phyloP scores from a whole-genome alignment of 1,140 invertebrate species.

The Aricia agestis region DNA sequence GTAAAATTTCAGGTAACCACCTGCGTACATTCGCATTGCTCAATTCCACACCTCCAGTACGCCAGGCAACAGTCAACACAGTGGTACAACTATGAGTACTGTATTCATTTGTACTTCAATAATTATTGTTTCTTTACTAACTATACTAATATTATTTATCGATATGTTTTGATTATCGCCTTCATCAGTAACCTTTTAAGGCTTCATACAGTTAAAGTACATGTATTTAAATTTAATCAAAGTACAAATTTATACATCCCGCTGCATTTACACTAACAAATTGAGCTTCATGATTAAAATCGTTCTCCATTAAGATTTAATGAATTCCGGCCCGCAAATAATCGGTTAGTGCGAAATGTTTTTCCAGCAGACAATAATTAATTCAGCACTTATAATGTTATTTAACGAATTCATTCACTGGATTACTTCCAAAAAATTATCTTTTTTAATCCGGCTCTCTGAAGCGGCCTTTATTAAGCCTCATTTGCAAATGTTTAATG shows the following conservation, averaged over 20 bases:
- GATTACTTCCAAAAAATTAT: conserved; percentile 3
- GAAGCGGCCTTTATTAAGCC: not conserved
- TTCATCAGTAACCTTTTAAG: not conserved
- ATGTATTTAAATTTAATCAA: not conserved
- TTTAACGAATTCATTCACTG: not conserved
- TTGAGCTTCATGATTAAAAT: conserved; percentile 12
- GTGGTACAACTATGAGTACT: conserved; percentile 43
- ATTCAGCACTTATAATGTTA: conserved; percentile 3
- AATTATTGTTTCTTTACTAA: conserved; percentile 16
- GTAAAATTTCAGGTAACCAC: conserved; percentile 62
- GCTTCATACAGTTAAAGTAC: not conserved
- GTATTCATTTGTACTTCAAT: conserved; percentile 19
- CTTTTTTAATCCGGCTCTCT: not conserved
- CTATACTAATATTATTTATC: not conserved
- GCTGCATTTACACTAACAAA: not conserved
- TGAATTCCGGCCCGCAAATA: not conserved
- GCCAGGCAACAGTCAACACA: conserved; percentile 48
- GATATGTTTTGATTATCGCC: not conserved
- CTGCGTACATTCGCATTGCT: conserved; percentile 45
- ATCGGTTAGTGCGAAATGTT: not conserved
- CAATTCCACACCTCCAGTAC: conserved; percentile 49
- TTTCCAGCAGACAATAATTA: not conserved
- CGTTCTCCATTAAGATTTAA: not conserved
- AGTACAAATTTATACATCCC: conserved; percentile 8
- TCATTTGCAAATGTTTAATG: conserved; percentile 1